Evolutionary conservation across 2,113 vertebrate species (phyloP).

Genomic region (Poecile atricapillus): DNA sequence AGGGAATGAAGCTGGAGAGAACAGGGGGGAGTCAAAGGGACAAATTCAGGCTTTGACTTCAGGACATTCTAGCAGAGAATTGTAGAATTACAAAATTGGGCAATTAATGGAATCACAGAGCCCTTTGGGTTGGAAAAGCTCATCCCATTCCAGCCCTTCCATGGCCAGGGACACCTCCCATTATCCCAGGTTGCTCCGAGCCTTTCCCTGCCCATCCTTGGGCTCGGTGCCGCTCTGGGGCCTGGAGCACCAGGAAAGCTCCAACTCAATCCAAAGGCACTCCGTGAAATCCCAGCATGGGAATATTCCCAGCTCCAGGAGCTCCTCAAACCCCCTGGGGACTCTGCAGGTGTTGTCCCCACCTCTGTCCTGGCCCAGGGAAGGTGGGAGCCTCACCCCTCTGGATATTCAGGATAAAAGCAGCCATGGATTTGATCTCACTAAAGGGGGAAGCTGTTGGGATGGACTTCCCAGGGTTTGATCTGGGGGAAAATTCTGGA

Average conservation of each 20-base stretch:
- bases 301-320: background rate
- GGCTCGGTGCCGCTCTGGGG: background rate
- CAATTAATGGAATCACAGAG: background rate
- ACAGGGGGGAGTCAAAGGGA: background rate
- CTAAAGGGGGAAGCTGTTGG: background rate
- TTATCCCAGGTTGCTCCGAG: accelerated
- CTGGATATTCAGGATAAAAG: background rate
- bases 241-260: background rate
- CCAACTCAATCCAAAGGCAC: background rate
- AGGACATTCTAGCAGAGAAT: background rate
- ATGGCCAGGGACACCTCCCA: background rate
- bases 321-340: background rate
- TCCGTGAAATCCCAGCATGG: background rate
- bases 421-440: background rate
- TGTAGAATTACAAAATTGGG: accelerated
- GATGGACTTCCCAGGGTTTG: background rate
- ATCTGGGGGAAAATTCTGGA: background rate
- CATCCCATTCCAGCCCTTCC: background rate
- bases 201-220: background rate
- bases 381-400: background rate
- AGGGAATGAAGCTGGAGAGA: background rate
- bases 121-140: background rate
- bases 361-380: background rate
- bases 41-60: background rate
- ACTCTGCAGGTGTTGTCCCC: background rate